Evolutionary conservation across 2,888 invertebrate species (phyloP), one percentile per base, ranked within the genome.

Genomic region (Morinoia aosen): DNA sequence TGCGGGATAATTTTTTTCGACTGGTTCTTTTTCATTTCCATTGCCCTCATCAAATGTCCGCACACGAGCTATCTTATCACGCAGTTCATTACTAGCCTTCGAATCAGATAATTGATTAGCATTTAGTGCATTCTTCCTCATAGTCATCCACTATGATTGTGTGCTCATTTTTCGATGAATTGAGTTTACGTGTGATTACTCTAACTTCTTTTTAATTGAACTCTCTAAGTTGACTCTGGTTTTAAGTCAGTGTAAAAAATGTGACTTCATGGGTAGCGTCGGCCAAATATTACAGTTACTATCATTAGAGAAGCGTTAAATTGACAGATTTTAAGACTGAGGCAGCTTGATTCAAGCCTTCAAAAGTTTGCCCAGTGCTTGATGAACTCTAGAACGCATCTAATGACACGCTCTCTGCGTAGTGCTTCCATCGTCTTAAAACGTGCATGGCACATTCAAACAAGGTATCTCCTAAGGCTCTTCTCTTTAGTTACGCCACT

Each of bases 401-500:
- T 90, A 90, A 39, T 40, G 90, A 48, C 90, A 90, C 39, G 40
- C 40, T 90, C 48, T 19, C 40, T 12, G 12, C 40, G 40, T 16
- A 90, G 90, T 19, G 40, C 48, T 48, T 40, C 40, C 8, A 48
- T 48, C 12, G 40, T 39, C 90, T 90, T 90, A 40, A 39, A 48
- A 40, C 90, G 10, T 90, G 12, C 40, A 40, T 90, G 90, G 11
- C 39, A 10, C 39, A 48, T 48, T 16, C 40, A 90, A 90, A 48
- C 90, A 33, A 90, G 40, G 40, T 90, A 90, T 48, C 90, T 90
- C 40, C 90, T 40, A 39, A 48, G 48, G 14, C 48, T 39, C 48
- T 40, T 7, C 90, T 39, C 90, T 90, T 90, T 48, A 90, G 90
- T 90, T 90, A 90, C 90, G 90, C 90, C 19, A 48, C 48, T 76